Evolutionary conservation across 1,140 invertebrate species (phyloP), one percentile per base, ranked within the genome.

Genomic region (Caenorhabditis inopinata): DNA sequence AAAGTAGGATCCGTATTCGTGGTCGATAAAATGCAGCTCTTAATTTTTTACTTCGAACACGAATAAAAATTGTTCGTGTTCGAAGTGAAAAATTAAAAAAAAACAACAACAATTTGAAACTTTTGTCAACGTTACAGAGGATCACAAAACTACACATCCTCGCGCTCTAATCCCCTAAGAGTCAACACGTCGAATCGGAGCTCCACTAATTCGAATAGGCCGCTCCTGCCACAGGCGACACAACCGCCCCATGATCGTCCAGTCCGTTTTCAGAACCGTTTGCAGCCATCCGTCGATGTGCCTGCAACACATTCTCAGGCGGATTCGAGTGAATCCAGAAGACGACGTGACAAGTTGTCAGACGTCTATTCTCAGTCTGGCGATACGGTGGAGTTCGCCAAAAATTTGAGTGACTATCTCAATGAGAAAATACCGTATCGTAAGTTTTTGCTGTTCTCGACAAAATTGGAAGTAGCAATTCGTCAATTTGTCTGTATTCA

Each of bases 381-480:
- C 18, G 82, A 83, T 73, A 83, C 82, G 35, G 82, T 83, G 23
- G 82, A 83, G 38, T 83, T 83, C 48, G 78, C 82, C 1, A 49
- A 47, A 29, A 83, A 83, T 32, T 76, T 83, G 16, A 74, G 74
- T n/a, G 74, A 80, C 18, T 83, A 80, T 47, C 7, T 83, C 0
- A 73, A 82, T 48, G 82, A 83, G 14, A 42, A 53, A 16, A 81
- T 80, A 32, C 81, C 81, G n/a, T 80, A 53, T 47, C 38, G 62
- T 45, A 35, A 49, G 75, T 68, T 42, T 38, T 62, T 32, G n/a
- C n/a, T n/a, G 5, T 42, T 42, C 38, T 42, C 38, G 5, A 42
- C 38, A n/a, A n/a, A n/a, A n/a, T n/a, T n/a, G n/a, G n/a, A n/a
- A n/a, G n/a, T n/a, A n/a, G n/a, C n/a, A n/a, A n/a, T n/a, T n/a